Evolutionary conservation across 1,140 invertebrate species (phyloP).

Genomic region (Helicoverpa zea): DNA sequence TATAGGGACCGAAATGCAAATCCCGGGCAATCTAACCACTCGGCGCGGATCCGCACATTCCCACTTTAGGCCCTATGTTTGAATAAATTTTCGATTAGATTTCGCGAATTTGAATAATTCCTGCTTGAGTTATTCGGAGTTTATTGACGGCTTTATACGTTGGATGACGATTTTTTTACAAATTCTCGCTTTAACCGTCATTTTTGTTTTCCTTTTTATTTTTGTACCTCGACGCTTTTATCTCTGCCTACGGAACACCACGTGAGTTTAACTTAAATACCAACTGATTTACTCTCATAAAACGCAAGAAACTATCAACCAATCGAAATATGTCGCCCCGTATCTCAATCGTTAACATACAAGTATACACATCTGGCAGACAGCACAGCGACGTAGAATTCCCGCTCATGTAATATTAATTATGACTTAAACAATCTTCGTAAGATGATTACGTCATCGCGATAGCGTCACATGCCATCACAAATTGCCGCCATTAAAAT

Average conservation of each 20-base stretch:
- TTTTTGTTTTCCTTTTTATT: background rate
- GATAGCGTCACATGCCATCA: slow-evolving; percentile 61
- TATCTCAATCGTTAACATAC: background rate
- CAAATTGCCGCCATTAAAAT: slow-evolving; percentile 71
- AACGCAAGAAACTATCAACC: no score
- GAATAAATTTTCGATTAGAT: slow-evolving; percentile 49
- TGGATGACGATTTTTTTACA: slow-evolving; percentile 23
- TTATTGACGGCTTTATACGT: slow-evolving; percentile 49
- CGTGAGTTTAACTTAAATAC: background rate
- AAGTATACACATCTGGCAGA: background rate
- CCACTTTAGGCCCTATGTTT: slow-evolving; percentile 43
- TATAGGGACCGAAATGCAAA: slow-evolving; percentile 10
- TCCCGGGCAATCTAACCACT: slow-evolving; percentile 33
- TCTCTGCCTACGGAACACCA: background rate
- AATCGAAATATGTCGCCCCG: background rate
- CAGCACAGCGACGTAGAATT: background rate
- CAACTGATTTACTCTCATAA: no score
- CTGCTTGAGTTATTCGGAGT: slow-evolving; percentile 36
- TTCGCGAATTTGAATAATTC: slow-evolving; percentile 45
- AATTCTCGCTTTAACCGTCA: background rate
- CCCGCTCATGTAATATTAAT: slow-evolving; percentile 56
- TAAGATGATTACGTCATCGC: slow-evolving; percentile 43
- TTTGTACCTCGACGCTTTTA: background rate
- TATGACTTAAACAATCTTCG: slow-evolving; percentile 53
- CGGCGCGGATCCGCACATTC: slow-evolving; percentile 22